Conservation (phyloP, 2,797 vertebrate species). For the Danio jaintianensis region DNA sequence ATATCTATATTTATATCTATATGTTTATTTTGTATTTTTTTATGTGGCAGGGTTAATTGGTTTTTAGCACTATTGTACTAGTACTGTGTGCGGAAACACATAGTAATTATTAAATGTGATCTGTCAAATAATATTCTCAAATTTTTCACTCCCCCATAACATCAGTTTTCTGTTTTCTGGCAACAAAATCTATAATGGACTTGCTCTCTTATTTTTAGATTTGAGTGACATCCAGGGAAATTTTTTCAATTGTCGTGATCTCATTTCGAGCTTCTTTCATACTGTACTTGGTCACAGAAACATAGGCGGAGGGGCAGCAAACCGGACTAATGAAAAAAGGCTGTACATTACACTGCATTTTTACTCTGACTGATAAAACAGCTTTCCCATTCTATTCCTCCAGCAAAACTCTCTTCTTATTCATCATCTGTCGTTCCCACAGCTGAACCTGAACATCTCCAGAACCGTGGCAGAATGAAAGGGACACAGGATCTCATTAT, state of each 20-base stretch:
- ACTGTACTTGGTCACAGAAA: conserved; percentile 51
- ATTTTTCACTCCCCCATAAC: conserved; percentile 43
- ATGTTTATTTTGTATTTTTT: no score
- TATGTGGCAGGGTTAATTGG: not conserved
- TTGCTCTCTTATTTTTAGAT: conserved; percentile 68
- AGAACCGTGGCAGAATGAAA: conserved; percentile 71
- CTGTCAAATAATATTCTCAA: conserved; percentile 28
- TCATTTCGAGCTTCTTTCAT: conserved; percentile 69
- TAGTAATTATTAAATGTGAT: conserved; percentile 10
- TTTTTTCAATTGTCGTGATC: conserved; percentile 79
- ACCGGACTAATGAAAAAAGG: conserved; percentile 25
- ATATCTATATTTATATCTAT: no score
- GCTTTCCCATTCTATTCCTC: conserved; percentile 61
- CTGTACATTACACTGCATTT: conserved; percentile 73
- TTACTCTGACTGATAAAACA: conserved; percentile 68
- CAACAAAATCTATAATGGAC: conserved; percentile 69
- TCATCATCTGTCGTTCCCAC: conserved; percentile 70
- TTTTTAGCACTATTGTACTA: not conserved
- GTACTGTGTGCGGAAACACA: not conserved
- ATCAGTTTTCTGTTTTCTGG: conserved; percentile 58
- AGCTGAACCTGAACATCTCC: conserved; percentile 71
- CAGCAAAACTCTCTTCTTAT: conserved; percentile 71
- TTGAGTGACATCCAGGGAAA: conserved; percentile 77
- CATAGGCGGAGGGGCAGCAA: conserved; percentile 39
- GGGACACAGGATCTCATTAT: conserved; percentile 78